Conservation (phyloP, 1,140 invertebrate genomes). For the Bathynomus jamesi region DNA sequence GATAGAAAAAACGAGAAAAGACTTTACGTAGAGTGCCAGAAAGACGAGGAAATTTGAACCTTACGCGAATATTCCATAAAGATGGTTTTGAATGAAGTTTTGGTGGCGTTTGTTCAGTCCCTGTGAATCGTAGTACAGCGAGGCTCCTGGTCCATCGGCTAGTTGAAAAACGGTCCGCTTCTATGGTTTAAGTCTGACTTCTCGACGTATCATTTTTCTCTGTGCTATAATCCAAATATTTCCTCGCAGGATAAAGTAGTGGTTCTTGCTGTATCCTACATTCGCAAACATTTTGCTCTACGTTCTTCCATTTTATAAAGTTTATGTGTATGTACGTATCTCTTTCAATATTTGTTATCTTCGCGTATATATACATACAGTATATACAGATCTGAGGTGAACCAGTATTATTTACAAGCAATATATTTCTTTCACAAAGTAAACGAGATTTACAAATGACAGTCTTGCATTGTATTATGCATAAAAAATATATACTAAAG, state of each 20-base stretch:
- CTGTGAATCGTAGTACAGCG: background rate
- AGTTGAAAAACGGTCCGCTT: background rate
- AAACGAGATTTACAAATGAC: too few relatives aligned
- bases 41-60: background rate
- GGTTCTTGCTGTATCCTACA: background rate
- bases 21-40: background rate
- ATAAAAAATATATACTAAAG: too few relatives aligned
- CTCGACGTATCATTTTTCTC: background rate
- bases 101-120: background rate
- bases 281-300: background rate
- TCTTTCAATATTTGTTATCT: too few relatives aligned
- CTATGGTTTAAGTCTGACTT: background rate
- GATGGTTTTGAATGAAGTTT: background rate
- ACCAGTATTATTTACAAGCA: too few relatives aligned
- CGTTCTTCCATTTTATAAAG: background rate
- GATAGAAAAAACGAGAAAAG: background rate
- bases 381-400: too few relatives aligned
- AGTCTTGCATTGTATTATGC: too few relatives aligned
- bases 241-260: background rate
- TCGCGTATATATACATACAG: too few relatives aligned
- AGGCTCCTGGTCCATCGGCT: background rate
- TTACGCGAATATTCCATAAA: background rate
- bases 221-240: background rate
- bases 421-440: too few relatives aligned
- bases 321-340: background rate